A percentile compares a stretch with the other conserved stretches of the same genome.
These are phyloP conservation scores for Artemisiospiza belli DNA, from an alignment of 2,113 vertebrate species.

Conservation along the genomic window DNA sequence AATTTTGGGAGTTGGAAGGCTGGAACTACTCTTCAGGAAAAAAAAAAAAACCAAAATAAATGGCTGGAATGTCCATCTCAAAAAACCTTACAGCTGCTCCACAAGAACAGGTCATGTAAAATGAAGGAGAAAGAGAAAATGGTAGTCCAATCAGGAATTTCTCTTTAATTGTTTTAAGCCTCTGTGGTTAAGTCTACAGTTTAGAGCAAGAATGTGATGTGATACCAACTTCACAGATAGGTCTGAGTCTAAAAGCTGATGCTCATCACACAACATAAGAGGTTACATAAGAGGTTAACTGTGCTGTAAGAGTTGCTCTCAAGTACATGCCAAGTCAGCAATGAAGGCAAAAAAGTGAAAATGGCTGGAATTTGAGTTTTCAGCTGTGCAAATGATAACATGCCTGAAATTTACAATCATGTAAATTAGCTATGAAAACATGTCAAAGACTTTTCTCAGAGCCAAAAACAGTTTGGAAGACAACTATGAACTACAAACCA, in stretches of 20 bases:
- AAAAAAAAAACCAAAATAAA: background rate
- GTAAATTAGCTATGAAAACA: background rate
- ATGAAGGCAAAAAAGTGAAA: background rate
- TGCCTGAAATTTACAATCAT: background rate
- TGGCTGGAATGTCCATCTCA: background rate
- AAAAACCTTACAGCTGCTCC: background rate
- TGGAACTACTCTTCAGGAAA: background rate
- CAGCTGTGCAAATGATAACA: background rate
- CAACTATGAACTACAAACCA: background rate
- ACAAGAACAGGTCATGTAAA: background rate
- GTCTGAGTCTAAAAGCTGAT: background rate
- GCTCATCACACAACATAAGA: background rate
- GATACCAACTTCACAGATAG: background rate
- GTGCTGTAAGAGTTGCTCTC: background rate
- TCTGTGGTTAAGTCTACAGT: background rate
- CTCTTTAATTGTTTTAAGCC: background rate
- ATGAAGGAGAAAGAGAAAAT: background rate
- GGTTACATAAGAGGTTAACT: background rate
- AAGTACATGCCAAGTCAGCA: background rate
- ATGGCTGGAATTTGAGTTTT: background rate
- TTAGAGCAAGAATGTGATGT: background rate
- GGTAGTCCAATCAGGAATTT: background rate
- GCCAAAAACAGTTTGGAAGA: background rate
- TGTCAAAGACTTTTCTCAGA: background rate
- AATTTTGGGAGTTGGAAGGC: background rate